These are phyloP conservation scores for Porites australiensis DNA, from an alignment of 64 coral and sea anemone species.

Conservation along the genomic window DNA sequence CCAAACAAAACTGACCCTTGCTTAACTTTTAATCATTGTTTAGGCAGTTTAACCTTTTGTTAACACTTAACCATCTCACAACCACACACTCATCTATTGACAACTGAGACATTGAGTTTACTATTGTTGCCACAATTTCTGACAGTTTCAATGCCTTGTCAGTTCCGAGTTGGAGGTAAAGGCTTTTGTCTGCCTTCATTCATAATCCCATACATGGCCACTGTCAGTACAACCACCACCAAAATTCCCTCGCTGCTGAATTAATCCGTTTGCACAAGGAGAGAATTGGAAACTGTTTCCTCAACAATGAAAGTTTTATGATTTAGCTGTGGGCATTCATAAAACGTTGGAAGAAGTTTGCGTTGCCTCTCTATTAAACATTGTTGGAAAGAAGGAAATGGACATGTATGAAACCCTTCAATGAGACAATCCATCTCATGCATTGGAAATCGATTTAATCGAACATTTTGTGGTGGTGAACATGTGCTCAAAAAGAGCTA, in stretches of 20 bases:
- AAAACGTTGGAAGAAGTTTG: conserved; percentile 41
- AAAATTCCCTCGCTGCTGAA: conserved; percentile 46
- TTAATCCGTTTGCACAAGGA: conserved; percentile 41
- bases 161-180: conserved; percentile 35
- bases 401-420: conserved; percentile 57
- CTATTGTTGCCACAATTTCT: neutral
- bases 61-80: no score
- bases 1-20: no score
- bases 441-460: conserved; percentile 10
- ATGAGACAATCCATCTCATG: conserved; percentile 32
- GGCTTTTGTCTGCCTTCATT: conserved; percentile 49
- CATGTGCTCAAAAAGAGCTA: no score
- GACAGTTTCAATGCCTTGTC: conserved; percentile 34
- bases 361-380: conserved; percentile 51
- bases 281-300: conserved; percentile 48
- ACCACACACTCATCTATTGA: no score
- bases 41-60: no score
- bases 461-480: no score
- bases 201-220: conserved; percentile 15
- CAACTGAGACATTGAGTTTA: no score
- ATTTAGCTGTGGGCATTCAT: conserved; percentile 40
- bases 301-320: conserved; percentile 29
- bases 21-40: no score
- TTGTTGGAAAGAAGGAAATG: conserved; percentile 53
- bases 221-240: conserved; percentile 31